phyloP scores from a whole-genome alignment of 2,888 invertebrate species.

The Syrista parreyssii region DNA sequence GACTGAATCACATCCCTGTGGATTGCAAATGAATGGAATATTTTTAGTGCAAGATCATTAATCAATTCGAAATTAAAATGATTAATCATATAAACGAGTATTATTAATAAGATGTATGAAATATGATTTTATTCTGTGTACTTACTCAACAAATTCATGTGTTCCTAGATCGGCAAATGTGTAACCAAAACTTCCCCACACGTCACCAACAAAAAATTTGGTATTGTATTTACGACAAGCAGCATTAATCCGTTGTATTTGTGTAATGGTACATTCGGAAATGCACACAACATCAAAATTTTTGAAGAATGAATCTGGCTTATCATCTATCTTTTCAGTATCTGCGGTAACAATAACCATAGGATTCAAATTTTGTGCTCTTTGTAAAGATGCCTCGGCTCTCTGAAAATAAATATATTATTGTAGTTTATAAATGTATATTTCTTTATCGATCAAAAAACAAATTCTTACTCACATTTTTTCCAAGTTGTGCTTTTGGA shows the following conservation, averaged over 20 bases:
- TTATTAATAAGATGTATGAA: not conserved
- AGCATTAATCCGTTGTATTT: conserved; percentile 80
- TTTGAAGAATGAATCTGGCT: conserved; percentile 78
- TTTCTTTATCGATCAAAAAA: conserved; percentile 5
- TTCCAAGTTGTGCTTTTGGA: conserved; percentile 77
- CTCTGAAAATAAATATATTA: conserved; percentile 68
- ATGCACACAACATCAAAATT: conserved; percentile 87
- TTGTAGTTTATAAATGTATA: not conserved
- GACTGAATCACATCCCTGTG: conserved; percentile 69
- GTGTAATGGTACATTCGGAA: conserved; percentile 78
- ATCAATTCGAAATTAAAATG: conserved; percentile 13
- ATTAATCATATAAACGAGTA: not conserved
- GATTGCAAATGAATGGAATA: conserved; percentile 3
- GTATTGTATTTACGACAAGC: conserved; percentile 80
- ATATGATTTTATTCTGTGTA: conserved; percentile 31
- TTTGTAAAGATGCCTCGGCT: conserved; percentile 82
- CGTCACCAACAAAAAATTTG: conserved; percentile 90
- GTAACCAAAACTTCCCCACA: conserved; percentile 94
- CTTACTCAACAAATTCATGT: conserved; percentile 84
- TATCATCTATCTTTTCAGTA: conserved; percentile 72
- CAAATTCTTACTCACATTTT: conserved; percentile 72
- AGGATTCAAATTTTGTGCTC: conserved; percentile 90
- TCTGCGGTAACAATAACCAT: conserved; percentile 87
- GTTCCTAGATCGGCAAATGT: conserved; percentile 89
- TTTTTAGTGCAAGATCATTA: not conserved